Conservation (phyloP, 2,797 vertebrate genomes). For the Tinamus major region DNA sequence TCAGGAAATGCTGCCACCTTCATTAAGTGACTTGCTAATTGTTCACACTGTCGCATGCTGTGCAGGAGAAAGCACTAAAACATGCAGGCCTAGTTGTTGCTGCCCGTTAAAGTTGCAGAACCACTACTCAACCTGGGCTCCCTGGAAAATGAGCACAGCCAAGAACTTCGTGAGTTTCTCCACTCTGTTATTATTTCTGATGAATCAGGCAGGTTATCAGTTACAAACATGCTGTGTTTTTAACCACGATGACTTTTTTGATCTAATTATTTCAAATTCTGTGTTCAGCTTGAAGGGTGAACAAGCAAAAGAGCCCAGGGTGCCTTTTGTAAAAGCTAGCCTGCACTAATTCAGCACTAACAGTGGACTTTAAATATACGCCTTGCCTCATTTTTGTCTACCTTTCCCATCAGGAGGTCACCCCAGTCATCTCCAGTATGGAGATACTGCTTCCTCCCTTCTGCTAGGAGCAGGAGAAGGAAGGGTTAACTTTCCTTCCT, state of each 20-base stretch:
- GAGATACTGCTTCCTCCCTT: not conserved
- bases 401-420: accelerated
- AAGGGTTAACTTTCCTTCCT: slow-evolving; percentile 55
- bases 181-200: not conserved
- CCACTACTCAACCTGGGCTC: not conserved
- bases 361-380: accelerated
- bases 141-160: not conserved
- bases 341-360: not conserved
- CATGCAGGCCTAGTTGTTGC: not conserved
- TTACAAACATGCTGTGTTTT: not conserved
- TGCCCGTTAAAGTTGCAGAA: not conserved
- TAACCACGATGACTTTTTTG: not conserved
- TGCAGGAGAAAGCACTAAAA: not conserved
- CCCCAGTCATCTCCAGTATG: accelerated
- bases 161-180: not conserved
- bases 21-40: not conserved
- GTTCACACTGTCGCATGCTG: not conserved
- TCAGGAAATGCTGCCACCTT: not conserved
- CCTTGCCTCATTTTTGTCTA: accelerated
- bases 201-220: not conserved
- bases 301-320: not conserved
- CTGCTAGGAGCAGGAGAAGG: not conserved
- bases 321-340: accelerated
- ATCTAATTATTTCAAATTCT: not conserved
- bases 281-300: not conserved